Conservation (phyloP, 1,140 invertebrate genomes). For the Conus betulinus region DNA sequence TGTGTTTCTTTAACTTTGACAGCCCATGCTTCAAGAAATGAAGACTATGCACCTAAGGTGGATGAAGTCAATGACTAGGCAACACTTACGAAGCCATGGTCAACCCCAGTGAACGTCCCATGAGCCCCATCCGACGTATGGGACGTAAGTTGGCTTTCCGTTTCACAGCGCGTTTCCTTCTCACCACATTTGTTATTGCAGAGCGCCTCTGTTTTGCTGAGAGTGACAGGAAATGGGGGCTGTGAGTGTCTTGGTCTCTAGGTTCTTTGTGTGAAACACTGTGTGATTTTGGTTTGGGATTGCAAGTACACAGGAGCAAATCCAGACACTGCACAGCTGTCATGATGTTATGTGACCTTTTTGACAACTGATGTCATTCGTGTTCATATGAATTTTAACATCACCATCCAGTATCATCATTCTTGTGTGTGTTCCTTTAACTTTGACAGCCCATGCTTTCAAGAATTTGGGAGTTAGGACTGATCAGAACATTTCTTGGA, state of each 20-base stretch:
- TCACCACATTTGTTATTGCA: background rate
- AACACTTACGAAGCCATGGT: conserved; percentile 88
- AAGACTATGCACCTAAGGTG: conserved; percentile 89
- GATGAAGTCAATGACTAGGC: conserved; percentile 95
- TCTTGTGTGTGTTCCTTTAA: background rate
- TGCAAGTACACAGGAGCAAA: too few relatives aligned
- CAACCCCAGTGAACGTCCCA: conserved; percentile 76
- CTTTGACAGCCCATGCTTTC: conserved; percentile 84
- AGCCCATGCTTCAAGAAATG: conserved; percentile 91
- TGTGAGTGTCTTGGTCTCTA: background rate
- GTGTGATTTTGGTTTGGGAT: background rate
- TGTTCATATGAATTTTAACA: background rate
- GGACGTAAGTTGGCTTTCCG: conserved; percentile 46
- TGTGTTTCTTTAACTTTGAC: conserved; percentile 24
- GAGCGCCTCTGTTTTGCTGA: background rate
- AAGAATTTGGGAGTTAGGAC: conserved; percentile 82
- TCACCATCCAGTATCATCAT: background rate
- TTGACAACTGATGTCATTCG: background rate
- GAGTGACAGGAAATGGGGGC: background rate
- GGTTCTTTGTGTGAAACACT: background rate
- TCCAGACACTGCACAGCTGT: too few relatives aligned
- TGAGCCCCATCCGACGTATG: conserved; percentile 67
- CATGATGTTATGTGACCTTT: too few relatives aligned
- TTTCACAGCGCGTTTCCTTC: too few relatives aligned
- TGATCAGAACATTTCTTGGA: too few relatives aligned